A percentile compares a stretch with the other conserved stretches of the same genome.
These are phyloP conservation scores for Nymphalis io DNA, from an alignment of 1,140 invertebrate genomes.

Conservation along the genomic window DNA sequence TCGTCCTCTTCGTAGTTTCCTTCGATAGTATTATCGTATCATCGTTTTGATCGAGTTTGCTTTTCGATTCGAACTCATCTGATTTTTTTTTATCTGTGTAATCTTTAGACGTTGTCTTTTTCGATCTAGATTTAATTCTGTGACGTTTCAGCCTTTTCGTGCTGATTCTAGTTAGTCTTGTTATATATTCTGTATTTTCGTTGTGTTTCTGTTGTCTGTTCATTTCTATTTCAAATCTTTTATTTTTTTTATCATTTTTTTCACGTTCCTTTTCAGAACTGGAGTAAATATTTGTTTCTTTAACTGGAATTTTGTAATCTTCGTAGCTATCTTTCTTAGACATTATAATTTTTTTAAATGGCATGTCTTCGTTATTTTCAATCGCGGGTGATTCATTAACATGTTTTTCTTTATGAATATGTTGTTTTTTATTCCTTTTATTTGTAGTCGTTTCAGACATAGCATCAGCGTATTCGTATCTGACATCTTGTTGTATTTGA, in stretches of 20 bases:
- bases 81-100: conserved; percentile 11
- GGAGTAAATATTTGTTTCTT: conserved; percentile 43
- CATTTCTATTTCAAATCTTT: conserved; percentile 29
- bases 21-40: neutral
- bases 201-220: conserved; percentile 6
- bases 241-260: conserved; percentile 5
- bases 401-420: conserved; percentile 4
- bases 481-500: neutral
- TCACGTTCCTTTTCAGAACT: conserved; percentile 36
- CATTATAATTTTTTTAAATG: conserved; percentile 31
- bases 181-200: neutral
- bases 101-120: conserved; percentile 16
- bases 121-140: neutral
- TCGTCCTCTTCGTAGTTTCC: conserved; percentile 20
- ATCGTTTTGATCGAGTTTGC: conserved; percentile 38
- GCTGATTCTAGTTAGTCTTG: neutral
- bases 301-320: conserved; percentile 55
- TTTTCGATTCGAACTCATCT: conserved; percentile 47
- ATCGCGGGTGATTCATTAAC: neutral
- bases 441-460: conserved; percentile 6
- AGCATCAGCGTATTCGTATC: conserved; percentile 16
- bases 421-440: conserved; percentile 7
- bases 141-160: conserved; percentile 11
- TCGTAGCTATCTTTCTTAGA: conserved; percentile 60
- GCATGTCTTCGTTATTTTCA: conserved; percentile 2